phyloP scores from a whole-genome alignment of 2,888 invertebrate genomes.

The Endotricha flammealis region DNA sequence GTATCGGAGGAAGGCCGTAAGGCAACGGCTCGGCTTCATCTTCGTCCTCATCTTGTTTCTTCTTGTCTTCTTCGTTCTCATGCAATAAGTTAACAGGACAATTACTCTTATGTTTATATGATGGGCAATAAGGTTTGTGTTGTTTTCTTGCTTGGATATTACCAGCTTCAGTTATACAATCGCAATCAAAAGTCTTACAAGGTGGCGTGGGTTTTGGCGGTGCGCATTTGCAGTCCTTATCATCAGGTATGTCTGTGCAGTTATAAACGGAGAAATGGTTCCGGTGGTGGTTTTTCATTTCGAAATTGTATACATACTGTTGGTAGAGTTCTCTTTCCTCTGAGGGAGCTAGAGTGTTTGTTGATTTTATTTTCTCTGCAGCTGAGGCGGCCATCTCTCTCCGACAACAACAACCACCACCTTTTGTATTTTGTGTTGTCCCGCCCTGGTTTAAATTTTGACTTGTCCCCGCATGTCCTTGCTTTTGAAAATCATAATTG shows the following conservation, averaged over 20 bases:
- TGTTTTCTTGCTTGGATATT: conserved; percentile 47
- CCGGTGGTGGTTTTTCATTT: conserved; percentile 27
- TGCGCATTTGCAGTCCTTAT: conserved; percentile 60
- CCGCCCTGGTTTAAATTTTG: too few species aligned
- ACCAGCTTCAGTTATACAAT: conserved; percentile 46
- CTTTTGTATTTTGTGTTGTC: conserved; percentile 14
- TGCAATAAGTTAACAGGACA: conserved; percentile 54
- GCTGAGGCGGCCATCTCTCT: conserved; percentile 10
- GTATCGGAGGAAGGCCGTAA: conserved; percentile 64
- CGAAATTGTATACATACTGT: conserved; percentile 30
- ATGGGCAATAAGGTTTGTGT: conserved; percentile 62
- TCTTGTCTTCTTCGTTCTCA: conserved; percentile 48
- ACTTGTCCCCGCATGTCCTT: too few species aligned
- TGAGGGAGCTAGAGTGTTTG: conserved; percentile 20
- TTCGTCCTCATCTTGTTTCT: conserved; percentile 53
- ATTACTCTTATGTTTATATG: conserved; percentile 52
- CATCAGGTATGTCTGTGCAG: conserved; percentile 42
- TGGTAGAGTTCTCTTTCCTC: conserved; percentile 22
- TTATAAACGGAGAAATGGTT: conserved; percentile 34
- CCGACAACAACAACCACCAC: conserved; percentile 30
- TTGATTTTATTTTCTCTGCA: conserved; percentile 14
- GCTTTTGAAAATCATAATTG: conserved; percentile 20
- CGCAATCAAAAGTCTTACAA: conserved; percentile 63
- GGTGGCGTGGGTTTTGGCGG: conserved; percentile 57
- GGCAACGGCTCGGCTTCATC: conserved; percentile 58